Base-by-base conservation (phyloP, 35 echinoderm and acorn worm species). In the Heliocidaris tuberculata region DNA sequence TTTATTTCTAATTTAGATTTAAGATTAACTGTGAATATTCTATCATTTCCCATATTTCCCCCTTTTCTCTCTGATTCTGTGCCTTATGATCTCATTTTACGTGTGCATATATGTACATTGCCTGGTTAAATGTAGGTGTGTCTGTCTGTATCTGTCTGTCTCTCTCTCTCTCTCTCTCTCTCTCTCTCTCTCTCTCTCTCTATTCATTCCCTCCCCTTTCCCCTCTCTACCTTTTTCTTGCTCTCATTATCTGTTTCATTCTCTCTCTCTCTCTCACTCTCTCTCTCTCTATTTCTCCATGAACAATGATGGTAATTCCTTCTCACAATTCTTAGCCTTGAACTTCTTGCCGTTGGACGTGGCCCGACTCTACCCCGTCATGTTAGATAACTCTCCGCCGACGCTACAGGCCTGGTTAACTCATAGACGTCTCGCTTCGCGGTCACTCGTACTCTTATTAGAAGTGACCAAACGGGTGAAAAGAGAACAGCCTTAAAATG, bases 281-380 rank as follows among this genome's bases (percentile, higher is more conserved):
- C 60, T 16, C 19, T 65, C 11, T 65, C 0, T 9, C 60, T 65
- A 12, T 65, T 17, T 65, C 19, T 21, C 15, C 60, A 70, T 70
- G 60, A 70, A 88, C 86, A 88, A 88, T 88, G 86, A 88, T 88
- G 86, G 47, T 32, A 88, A 88, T 88, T 88, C 86, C 86, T 88
- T 48, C 86, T 88, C 15, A 70, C 60, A 48, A 48, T 88, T 48
- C 47, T 48, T 88, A 88, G 9, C 86, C 86, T 88, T 88, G 86
- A 88, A 88, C 86, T 88, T 88, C 47, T 88, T 48, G 86, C 86
- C 47, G 86, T 9, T 88, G 86, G 86, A 42, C 86, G 86, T 32
- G 86, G 31, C 17, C 30, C 30, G 47, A 15, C 86, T 32, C 86
- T 48, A 48, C 47, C 31, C 86, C 86, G 86, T 88, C 86, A 88